Percentiles rank a stretch among this genome's conserved stretches.
Conservation (phyloP, 2,113 vertebrate species). For the Aspidoscelis tigris region DNA sequence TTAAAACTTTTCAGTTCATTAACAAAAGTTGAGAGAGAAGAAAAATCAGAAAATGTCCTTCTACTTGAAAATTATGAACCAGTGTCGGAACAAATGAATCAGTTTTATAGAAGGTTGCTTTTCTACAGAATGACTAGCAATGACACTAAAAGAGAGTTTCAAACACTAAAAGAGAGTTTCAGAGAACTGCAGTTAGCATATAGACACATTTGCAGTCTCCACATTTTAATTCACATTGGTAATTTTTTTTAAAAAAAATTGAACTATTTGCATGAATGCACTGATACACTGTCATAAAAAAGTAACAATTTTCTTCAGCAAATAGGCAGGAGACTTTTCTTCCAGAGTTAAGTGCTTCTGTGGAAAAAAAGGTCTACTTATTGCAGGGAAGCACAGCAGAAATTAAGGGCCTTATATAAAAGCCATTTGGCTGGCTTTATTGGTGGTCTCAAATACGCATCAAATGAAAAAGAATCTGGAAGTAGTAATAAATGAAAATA, state of each 20-base stretch:
- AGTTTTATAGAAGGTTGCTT: neutral
- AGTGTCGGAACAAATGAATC: constrained; percentile 50
- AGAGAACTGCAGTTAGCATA: neutral
- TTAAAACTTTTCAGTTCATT: constrained; percentile 3
- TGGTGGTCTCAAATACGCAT: neutral
- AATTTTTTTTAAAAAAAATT: neutral
- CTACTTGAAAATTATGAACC: constrained; percentile 61
- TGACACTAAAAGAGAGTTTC: neutral
- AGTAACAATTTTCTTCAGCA: neutral
- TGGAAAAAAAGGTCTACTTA: neutral
- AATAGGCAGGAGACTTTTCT: neutral
- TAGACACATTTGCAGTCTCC: neutral
- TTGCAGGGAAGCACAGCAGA: neutral
- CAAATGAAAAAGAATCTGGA: neutral
- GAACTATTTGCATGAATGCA: neutral
- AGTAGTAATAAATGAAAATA: neutral
- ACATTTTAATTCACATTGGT: neutral
- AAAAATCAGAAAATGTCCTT: constrained; percentile 62
- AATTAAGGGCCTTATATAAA: neutral
- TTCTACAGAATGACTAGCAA: constrained; percentile 20
- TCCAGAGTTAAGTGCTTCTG: neutral
- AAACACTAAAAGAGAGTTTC: neutral
- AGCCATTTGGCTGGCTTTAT: neutral
- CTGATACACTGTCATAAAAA: neutral
- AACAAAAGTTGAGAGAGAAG: constrained; percentile 22